Percentiles rank a stretch among this genome's conserved stretches.
These are phyloP conservation scores for Mayetiola destructor DNA, from an alignment of 2,888 invertebrate genomes.

Conservation along the genomic window DNA sequence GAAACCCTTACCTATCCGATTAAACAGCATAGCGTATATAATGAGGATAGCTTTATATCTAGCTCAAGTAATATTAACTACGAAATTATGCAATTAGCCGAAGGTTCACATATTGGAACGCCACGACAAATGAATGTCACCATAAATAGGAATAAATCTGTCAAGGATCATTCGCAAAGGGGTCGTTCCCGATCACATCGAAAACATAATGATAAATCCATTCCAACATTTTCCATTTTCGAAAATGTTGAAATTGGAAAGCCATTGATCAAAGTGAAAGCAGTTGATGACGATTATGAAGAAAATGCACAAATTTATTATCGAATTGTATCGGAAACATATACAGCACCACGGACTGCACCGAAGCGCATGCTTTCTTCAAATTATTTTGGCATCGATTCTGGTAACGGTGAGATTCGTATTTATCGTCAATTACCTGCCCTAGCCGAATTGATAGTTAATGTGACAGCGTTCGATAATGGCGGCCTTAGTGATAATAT, in stretches of 20 bases:
- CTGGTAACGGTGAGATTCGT: slow-evolving; percentile 58
- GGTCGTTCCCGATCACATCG: slow-evolving; percentile 25
- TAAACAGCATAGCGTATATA: neutral
- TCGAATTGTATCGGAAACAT: slow-evolving; percentile 51
- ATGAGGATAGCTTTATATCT: slow-evolving; percentile 22
- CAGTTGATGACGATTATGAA: slow-evolving; percentile 57
- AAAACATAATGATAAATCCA: slow-evolving; percentile 23
- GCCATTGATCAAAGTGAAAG: slow-evolving; percentile 51
- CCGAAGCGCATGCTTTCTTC: slow-evolving; percentile 33
- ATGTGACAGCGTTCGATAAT: slow-evolving; percentile 60
- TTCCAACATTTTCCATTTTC: slow-evolving; percentile 52
- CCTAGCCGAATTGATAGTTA: slow-evolving; percentile 59
- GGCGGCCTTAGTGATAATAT: slow-evolving; percentile 58
- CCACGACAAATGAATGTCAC: neutral
- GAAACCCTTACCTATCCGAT: neutral
- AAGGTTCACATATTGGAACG: slow-evolving; percentile 11
- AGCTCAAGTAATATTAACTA: neutral
- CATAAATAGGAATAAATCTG: neutral
- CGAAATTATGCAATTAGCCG: slow-evolving; percentile 13
- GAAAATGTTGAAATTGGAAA: slow-evolving; percentile 59
- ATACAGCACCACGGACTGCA: slow-evolving; percentile 35
- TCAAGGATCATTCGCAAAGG: slow-evolving; percentile 30
- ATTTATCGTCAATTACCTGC: slow-evolving; percentile 56
- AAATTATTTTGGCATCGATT: slow-evolving; percentile 58
- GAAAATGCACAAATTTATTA: slow-evolving; percentile 57